Evolutionary conservation across 2,888 invertebrate species (phyloP).

Genomic region (Rotaria macrura): DNA sequence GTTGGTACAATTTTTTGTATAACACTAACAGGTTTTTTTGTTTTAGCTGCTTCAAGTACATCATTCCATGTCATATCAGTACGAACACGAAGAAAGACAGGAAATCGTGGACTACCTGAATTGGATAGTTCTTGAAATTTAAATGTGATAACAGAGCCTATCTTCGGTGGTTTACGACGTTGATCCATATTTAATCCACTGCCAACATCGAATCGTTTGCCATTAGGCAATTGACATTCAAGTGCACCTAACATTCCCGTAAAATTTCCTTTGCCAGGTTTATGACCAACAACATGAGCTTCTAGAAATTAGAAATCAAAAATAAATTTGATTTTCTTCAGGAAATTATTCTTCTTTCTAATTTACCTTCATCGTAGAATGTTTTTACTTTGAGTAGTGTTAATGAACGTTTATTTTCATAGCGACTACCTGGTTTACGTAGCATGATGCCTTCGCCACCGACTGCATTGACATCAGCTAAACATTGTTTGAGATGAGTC

Average conservation of each 20-base stretch:
- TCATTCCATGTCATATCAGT: constrained; percentile 5
- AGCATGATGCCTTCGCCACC: constrained; percentile 47
- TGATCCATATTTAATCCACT: constrained; percentile 37
- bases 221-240: constrained; percentile 43
- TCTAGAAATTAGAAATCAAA: constrained; percentile 34
- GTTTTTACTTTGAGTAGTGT: constrained; percentile 45
- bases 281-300: constrained; percentile 44
- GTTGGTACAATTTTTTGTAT: neutral
- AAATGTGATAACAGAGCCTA: constrained; percentile 45
- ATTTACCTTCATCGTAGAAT: constrained; percentile 43
- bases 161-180: constrained; percentile 43
- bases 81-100: constrained; percentile 40
- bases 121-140: constrained; percentile 45
- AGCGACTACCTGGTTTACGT: constrained; percentile 42
- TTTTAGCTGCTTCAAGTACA: constrained; percentile 32
- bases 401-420: constrained; percentile 41
- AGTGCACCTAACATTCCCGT: constrained; percentile 40
- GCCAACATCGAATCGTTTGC: constrained; percentile 43
- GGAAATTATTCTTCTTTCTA: no score
- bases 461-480: constrained; percentile 40
- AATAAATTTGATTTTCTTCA: no score
- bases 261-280: constrained; percentile 41
- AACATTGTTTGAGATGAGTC: constrained; percentile 40
- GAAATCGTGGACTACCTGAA: constrained; percentile 43
- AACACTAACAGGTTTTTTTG: constrained; percentile 38